phyloP scores from a whole-genome alignment of 2,113 vertebrate genomes.

The Coturnix japonica region DNA sequence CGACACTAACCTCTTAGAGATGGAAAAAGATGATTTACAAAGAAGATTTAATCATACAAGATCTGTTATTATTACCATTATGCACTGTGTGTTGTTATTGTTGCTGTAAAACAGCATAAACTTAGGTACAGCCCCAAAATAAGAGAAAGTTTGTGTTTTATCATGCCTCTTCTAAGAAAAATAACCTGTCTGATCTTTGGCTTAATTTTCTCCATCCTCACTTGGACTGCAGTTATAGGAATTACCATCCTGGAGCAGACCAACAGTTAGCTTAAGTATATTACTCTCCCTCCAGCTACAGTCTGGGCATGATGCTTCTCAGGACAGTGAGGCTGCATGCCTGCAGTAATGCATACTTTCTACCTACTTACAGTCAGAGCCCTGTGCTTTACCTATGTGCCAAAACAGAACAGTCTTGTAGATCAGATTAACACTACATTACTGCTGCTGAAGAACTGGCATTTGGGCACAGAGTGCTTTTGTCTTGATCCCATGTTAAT shows the following conservation, averaged over 20 bases:
- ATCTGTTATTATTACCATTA: not conserved
- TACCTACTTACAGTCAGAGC: not conserved
- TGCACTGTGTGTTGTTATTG: not conserved
- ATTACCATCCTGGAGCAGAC: not conserved
- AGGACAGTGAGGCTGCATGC: not conserved
- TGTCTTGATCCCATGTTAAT: not conserved
- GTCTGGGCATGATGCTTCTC: not conserved
- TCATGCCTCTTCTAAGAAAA: not conserved
- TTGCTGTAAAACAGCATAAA: not conserved
- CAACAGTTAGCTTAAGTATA: not conserved
- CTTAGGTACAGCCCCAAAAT: not conserved
- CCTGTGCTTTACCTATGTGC: not conserved
- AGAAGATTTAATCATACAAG: not conserved
- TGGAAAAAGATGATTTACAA: not conserved
- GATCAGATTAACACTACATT: not conserved
- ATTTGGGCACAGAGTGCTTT: not conserved
- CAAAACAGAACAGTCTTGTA: not conserved
- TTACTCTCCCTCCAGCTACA: not conserved
- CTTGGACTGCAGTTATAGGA: not conserved
- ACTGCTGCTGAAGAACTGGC: not conserved
- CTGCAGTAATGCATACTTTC: not conserved
- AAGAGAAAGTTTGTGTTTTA: not conserved
- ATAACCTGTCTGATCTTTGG: not conserved
- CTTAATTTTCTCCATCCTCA: not conserved
- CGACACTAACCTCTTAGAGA: not conserved